Evolutionary conservation across 2,888 invertebrate genomes (phyloP), one percentile per base, ranked within the genome.

Genomic region (Rhyacophila evoluta): DNA sequence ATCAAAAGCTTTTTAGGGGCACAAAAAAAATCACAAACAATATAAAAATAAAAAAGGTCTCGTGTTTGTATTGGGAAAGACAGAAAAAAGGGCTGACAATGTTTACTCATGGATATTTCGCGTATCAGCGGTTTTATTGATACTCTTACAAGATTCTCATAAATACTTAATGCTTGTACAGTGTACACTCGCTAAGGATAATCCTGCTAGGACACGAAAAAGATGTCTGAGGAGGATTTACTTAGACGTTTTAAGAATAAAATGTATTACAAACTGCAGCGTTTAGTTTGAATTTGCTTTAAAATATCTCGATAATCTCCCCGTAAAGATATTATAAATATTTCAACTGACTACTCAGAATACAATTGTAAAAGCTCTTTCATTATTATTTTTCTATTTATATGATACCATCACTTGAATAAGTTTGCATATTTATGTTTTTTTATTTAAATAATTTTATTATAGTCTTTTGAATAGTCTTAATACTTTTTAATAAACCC

Each of bases 71-170:
- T 72, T 72, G 72, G 25, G 28, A 15, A 72, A 72, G 72, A 72
- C 72, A 72, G 25, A 36, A 72, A 72, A 72, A 37, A 37, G 72
- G 72, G 33, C 25, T 25, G 72, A 25, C 33, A 37, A 72, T 72
- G 72, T 72, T 72, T 72, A 72, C 72, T 72, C 72, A 37, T 37
- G 72, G 37, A 25, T 25, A 37, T 36, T 36, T 72, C 72, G 37
- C 37, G 72, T 72, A 69, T 72, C 72, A 72, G 72, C 72, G 72
- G 37, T 72, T 72, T 72, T 72, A 72, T 72, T 72, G 72, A 33
- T 37, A 69, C 69, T 69, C 33, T 55, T 10, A 19, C 55, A 55
- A 55, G 55, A 55, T 19, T 55, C 55, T 19, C 55, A 55, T 55
- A 55, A 55, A 55, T 55, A 55, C 55, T 55, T 55, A 55, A 55